A percentile compares a stretch with the other conserved stretches of the same genome.
phyloP scores from a whole-genome alignment of 2,113 vertebrate species.

The Leptobrachium ailaonicum region DNA sequence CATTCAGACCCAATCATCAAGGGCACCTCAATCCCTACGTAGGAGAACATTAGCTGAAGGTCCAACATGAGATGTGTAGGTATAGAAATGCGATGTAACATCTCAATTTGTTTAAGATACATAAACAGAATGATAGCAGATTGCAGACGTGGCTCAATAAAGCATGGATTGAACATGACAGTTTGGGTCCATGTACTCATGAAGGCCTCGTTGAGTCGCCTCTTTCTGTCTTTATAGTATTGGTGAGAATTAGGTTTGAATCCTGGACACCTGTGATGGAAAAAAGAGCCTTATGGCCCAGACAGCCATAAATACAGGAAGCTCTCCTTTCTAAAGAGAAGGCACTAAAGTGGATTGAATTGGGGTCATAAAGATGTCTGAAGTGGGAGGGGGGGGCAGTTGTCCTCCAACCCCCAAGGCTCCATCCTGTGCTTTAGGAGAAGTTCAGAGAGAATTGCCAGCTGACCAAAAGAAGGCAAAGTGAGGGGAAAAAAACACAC shows the following conservation, averaged over 20 bases:
- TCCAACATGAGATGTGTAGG: too few relatives aligned
- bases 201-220: too few relatives aligned
- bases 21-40: too few relatives aligned
- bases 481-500: background rate
- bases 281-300: slow-evolving; percentile 27
- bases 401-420: background rate
- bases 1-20: too few relatives aligned
- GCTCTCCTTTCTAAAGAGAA: slow-evolving; percentile 38
- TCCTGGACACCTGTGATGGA: slow-evolving; percentile 39
- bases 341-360: slow-evolving; percentile 45
- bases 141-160: too few relatives aligned
- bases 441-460: slow-evolving; percentile 36
- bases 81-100: too few relatives aligned
- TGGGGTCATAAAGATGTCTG: slow-evolving; percentile 47
- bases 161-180: too few relatives aligned
- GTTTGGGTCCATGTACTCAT: too few relatives aligned
- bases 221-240: background rate
- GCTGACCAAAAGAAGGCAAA: slow-evolving; percentile 41
- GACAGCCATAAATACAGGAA: slow-evolving; percentile 49
- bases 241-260: slow-evolving; percentile 12
- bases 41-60: too few relatives aligned
- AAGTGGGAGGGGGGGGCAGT: slow-evolving; percentile 34
- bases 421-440: slow-evolving; percentile 34
- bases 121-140: too few relatives aligned
- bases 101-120: too few relatives aligned